Conservation (phyloP, 2,888 invertebrate species). For the Agrotis ipsilon region DNA sequence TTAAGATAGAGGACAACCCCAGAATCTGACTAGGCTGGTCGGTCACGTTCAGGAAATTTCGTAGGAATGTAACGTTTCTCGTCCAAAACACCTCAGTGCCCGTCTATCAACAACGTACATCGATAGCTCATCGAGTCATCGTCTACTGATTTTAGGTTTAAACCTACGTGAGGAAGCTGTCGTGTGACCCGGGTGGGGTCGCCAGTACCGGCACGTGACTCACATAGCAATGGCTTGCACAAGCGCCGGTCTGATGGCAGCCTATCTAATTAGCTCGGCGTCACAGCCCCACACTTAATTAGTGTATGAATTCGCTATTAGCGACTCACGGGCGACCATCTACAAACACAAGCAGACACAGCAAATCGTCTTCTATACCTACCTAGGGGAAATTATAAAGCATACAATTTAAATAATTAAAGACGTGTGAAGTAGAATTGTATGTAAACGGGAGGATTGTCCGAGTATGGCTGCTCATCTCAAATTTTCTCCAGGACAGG, state of each 20-base stretch:
- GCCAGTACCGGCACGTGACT: conserved; percentile 7
- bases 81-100: no score
- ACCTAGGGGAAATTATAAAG: background rate
- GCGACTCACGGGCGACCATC: background rate
- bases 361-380: background rate
- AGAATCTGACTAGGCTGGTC: no score
- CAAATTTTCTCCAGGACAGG: background rate
- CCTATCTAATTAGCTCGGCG: conserved; percentile 57
- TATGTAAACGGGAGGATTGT: background rate
- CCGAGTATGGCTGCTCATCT: background rate
- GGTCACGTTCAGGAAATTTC: no score
- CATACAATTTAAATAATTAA: background rate
- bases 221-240: background rate
- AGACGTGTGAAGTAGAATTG: background rate
- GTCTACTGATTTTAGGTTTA: background rate
- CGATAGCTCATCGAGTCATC: no score
- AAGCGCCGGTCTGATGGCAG: conserved; percentile 9
- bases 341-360: background rate
- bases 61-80: no score
- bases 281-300: conserved; percentile 55
- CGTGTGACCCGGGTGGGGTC: background rate
- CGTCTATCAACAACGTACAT: no score
- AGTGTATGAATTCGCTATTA: conserved; percentile 56
- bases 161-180: background rate
- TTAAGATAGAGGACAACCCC: no score